phyloP scores from a whole-genome alignment of 2,113 vertebrate genomes.

The Neomonachus schauinslandi region DNA sequence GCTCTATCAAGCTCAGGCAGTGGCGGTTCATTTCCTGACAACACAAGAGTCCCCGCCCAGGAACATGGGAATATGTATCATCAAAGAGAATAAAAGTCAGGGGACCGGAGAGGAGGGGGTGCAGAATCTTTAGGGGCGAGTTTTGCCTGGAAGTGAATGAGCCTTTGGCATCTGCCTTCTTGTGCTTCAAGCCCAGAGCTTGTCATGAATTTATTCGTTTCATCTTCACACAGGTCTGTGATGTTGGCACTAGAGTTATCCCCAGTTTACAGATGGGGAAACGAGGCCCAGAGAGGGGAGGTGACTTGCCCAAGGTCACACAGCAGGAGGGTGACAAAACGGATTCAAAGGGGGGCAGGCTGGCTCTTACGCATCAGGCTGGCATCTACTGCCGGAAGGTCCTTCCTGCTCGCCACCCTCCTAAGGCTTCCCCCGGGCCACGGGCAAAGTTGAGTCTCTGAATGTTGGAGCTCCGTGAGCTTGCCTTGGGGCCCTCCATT shows the following conservation, averaged over 20 bases:
- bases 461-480: too few relatives aligned
- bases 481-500: fast-evolving
- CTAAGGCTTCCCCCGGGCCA: neutral
- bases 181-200: neutral
- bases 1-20: neutral
- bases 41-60: neutral
- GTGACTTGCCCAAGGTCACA: neutral
- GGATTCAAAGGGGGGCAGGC: neutral
- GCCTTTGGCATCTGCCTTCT: neutral
- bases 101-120: neutral
- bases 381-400: neutral
- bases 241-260: fast-evolving
- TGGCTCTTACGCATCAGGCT: neutral
- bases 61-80: too few relatives aligned
- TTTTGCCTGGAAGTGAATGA: neutral
- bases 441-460: neutral
- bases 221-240: neutral
- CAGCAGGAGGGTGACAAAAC: neutral
- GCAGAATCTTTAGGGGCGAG: neutral
- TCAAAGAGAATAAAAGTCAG: neutral
- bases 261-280: neutral
- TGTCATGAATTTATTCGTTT: fast-evolving
- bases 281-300: neutral
- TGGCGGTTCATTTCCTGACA: neutral
- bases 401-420: too few relatives aligned